Conservation (phyloP, 92 coral and sea anemone genomes). For the Umimayanthus kanabou region DNA sequence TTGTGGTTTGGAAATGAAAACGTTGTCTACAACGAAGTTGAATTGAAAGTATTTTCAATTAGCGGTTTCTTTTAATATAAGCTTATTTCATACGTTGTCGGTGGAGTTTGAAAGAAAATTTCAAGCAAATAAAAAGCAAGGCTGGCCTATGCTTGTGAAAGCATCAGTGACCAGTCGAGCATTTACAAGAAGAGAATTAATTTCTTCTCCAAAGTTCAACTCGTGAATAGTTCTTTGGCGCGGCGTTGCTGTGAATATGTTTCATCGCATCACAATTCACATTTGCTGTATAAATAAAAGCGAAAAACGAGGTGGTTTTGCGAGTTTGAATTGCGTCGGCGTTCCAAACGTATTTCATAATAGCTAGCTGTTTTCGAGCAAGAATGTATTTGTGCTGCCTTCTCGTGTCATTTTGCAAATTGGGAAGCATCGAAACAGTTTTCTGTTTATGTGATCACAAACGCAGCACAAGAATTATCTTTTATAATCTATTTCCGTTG, state of each 20-base stretch:
- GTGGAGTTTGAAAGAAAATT: conserved; percentile 7
- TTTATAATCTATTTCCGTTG: conserved; percentile 29
- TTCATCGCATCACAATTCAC: neutral
- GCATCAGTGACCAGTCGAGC: neutral
- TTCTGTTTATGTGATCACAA: conserved; percentile 31
- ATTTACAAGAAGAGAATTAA: neutral
- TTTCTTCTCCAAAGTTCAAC: too few relatives aligned
- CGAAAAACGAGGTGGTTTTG: neutral
- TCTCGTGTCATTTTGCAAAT: conserved; percentile 13
- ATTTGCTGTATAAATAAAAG: neutral
- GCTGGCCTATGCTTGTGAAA: neutral
- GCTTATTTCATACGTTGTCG: too few relatives aligned
- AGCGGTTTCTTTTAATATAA: neutral
- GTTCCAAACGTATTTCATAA: neutral
- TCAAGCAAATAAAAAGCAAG: neutral
- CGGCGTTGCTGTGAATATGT: neutral
- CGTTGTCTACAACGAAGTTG: neutral
- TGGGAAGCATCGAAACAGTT: neutral
- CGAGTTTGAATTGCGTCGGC: neutral
- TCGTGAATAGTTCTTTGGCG: neutral
- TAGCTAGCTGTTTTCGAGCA: neutral
- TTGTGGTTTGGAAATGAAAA: neutral
- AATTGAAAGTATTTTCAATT: neutral
- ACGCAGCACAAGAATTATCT: neutral
- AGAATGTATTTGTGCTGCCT: neutral